Percentiles rank a stretch among this genome's conserved stretches.
Conservation (phyloP, 2,888 invertebrate species). For the Polia nebulosa region DNA sequence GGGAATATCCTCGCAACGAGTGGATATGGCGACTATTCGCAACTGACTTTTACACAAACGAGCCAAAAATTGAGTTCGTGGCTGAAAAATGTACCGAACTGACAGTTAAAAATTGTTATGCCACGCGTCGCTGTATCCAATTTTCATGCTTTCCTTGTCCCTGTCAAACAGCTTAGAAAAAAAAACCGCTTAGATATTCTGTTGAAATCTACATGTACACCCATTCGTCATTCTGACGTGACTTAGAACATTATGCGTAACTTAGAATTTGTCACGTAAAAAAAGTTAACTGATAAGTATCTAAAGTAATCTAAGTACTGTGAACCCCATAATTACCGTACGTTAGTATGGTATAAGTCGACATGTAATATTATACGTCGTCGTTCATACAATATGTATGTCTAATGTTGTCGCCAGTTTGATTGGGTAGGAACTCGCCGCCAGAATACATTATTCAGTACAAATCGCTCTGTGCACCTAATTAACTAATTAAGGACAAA, state of each 20-base stretch:
- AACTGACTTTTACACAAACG: conserved; percentile 26
- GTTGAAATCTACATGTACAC: conserved; percentile 20
- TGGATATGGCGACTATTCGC: conserved; percentile 14
- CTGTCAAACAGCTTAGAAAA: conserved; percentile 4
- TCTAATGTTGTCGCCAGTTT: conserved; percentile 42
- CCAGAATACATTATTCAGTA: conserved; percentile 62
- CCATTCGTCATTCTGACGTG: conserved; percentile 32
- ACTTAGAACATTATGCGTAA: conserved; percentile 31
- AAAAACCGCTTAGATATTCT: conserved; percentile 12
- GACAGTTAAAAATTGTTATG: conserved; percentile 44
- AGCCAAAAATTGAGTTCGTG: conserved; percentile 44
- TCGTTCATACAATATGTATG: conserved; percentile 35
- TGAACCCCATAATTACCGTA: conserved; percentile 28
- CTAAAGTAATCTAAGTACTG: conserved; percentile 35
- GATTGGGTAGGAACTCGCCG: conserved; percentile 49
- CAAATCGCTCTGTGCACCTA: conserved; percentile 61
- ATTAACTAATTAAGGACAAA: conserved; percentile 65
- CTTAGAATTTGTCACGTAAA: conserved; percentile 19
- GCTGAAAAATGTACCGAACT: conserved; percentile 39
- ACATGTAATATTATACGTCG: conserved; percentile 5
- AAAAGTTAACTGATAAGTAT: conserved; percentile 37
- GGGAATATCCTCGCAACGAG: conserved; percentile 17
- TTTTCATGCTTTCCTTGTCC: conserved; percentile 24
- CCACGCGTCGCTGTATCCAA: conserved; percentile 15
- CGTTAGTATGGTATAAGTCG: neutral